Conservation (phyloP, 2,888 invertebrate species). For the Drosophila multiciliata region DNA sequence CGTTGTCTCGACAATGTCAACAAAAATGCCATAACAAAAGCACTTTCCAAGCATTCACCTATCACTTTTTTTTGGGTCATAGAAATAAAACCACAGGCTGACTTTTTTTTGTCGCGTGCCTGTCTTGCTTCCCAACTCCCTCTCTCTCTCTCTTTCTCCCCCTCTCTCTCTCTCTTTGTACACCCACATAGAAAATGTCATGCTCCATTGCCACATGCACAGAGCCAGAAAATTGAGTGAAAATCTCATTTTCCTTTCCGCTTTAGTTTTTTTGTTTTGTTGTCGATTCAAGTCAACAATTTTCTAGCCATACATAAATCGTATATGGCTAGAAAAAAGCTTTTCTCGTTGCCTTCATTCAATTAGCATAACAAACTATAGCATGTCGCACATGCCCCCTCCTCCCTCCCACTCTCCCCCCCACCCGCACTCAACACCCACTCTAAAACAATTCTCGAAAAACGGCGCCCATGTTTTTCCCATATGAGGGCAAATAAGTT, state of each 20-base stretch:
- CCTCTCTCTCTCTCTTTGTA: not conserved
- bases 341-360: conserved; percentile 61
- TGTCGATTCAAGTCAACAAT: conserved; percentile 14
- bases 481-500: conserved; percentile 46
- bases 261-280: conserved; percentile 3
- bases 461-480: conserved; percentile 53
- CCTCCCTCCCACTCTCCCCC: not conserved
- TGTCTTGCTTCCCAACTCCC: not conserved
- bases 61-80: conserved; percentile 13
- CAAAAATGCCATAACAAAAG: conserved; percentile 46
- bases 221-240: conserved; percentile 80
- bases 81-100: conserved; percentile 13
- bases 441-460: conserved; percentile 50
- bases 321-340: conserved; percentile 61
- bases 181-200: conserved; percentile 60
- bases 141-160: not conserved
- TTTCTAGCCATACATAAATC: conserved; percentile 63
- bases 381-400: not conserved
- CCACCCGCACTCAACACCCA: conserved; percentile 52
- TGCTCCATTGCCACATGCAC: conserved; percentile 60
- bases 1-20: conserved; percentile 48
- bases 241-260: conserved; percentile 56
- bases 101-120: conserved; percentile 59
- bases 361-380: conserved; percentile 77
- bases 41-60: conserved; percentile 31